Conservation (phyloP, 2,113 vertebrate species). For the Gorsachius goisagi region DNA sequence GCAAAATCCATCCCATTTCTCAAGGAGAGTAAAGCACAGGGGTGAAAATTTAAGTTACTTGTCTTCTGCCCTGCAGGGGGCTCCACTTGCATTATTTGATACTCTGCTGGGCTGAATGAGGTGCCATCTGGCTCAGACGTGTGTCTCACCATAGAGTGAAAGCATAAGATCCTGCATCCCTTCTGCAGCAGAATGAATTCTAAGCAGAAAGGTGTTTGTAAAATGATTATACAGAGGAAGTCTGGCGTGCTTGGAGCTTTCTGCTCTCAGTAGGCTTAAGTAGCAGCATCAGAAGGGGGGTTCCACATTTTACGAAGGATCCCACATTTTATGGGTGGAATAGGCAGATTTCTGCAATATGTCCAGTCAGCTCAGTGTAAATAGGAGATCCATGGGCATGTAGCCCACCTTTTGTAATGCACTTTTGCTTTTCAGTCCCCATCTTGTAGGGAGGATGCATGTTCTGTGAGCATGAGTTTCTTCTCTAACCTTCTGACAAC, state of each 20-base stretch:
- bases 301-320: not conserved
- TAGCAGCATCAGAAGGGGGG: not conserved
- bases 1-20: not conserved
- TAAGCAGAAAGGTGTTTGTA: not conserved
- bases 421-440: not conserved
- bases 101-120: not conserved
- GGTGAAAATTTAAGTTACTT: not conserved
- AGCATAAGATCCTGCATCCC: not conserved
- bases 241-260: not conserved
- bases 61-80: not conserved
- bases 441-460: conserved; percentile 47
- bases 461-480: conserved; percentile 65
- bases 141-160: accelerated
- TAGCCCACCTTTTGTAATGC: not conserved
- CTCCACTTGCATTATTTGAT: not conserved
- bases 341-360: not conserved
- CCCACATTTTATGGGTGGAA: not conserved
- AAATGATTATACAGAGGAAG: accelerated
- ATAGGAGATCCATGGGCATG: conserved; percentile 41
- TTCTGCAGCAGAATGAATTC: not conserved
- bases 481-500: conserved; percentile 1
- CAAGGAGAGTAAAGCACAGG: not conserved
- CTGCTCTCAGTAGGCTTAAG: not conserved
- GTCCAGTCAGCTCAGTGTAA: not conserved
- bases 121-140: not conserved